Base-by-base conservation (phyloP, 92 coral and sea anemone species). In the Parazoanthus atlanticus region DNA sequence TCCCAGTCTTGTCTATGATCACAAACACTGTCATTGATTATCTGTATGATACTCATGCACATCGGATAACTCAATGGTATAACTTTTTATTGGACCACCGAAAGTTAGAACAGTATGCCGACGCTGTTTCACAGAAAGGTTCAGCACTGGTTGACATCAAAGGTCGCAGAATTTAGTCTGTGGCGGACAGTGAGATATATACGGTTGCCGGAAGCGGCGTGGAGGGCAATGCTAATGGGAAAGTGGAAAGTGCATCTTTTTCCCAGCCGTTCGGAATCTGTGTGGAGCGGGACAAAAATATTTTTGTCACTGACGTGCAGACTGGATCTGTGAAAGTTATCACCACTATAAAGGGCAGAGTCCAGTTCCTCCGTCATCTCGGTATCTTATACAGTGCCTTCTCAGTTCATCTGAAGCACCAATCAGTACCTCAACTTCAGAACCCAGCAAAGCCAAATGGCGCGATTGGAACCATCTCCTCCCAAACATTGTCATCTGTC, bases 281-380 rank as follows among this genome's bases (percentile, higher is more conserved):
- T 61, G 89, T 86, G 78, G 84, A 86, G 79, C 66, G 47, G 17
- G 79, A 71, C 54, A 84, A 21, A 29, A 84, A 69, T 67, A 71
- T 84, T n/a, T 86, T 76, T 86, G 89, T 86, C 67, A 86, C 89
- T 76, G 89, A 61, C n/a, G 83, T 33, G 74, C 89, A 76, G 72
- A 76, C 89, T 70, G 82, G 76, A 47, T 56, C 58, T 74, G 89
- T 75, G 65, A 86, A 86, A 84, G 72, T 84, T 41, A 71, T 84
- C 33, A 84, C 88, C 65, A 69, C 79, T 70, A 41, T 69, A 0
- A 71, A 84, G 52, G 88, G 88, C 66, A 67, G 79, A 77, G 56
- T 54, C 34, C 16, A 25, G 13, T 77, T 28, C 52, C 9, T 26
- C 54, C 81, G 26, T 77, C 81, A 70, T 73, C 70, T 23, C 36